phyloP scores from a whole-genome alignment of 2,113 vertebrate species.

The Epinephelus cyanopodus region DNA sequence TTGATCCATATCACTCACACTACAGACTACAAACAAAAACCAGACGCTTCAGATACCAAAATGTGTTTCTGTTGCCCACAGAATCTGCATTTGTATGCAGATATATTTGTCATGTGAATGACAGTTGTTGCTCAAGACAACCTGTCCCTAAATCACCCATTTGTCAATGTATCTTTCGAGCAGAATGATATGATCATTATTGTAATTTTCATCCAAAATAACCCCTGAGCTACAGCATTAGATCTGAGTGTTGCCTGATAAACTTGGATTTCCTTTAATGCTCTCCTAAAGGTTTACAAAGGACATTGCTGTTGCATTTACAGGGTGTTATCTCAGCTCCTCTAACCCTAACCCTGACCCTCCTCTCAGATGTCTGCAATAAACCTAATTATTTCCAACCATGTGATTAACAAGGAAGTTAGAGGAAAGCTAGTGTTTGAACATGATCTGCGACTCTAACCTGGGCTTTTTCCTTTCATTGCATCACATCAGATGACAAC shows the following conservation, averaged over 20 bases:
- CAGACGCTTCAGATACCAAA: no score
- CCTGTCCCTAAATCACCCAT: not conserved
- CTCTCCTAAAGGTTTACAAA: not conserved
- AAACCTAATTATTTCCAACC: constrained; percentile 8
- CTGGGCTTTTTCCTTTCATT: not conserved
- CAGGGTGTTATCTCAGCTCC: not conserved
- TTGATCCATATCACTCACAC: no score
- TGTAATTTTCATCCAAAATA: not conserved
- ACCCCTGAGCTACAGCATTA: no score
- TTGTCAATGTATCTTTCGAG: not conserved
- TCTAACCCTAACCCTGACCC: not conserved
- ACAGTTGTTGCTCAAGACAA: not conserved
- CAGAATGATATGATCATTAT: not conserved
- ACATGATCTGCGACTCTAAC: not conserved
- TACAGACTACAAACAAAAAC: no score
- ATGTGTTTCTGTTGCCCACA: no score
- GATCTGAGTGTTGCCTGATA: not conserved
- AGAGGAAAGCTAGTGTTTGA: not conserved
- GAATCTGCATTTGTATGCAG: no score
- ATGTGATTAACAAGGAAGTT: not conserved
- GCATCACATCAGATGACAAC: constrained; percentile 88
- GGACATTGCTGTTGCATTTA: not conserved
- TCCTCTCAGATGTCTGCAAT: not conserved
- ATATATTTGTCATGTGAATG: no score
- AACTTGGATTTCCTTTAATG: not conserved